Evolutionary conservation across 2,113 vertebrate species (phyloP).

Genomic region (Brienomyrus brachyistius): DNA sequence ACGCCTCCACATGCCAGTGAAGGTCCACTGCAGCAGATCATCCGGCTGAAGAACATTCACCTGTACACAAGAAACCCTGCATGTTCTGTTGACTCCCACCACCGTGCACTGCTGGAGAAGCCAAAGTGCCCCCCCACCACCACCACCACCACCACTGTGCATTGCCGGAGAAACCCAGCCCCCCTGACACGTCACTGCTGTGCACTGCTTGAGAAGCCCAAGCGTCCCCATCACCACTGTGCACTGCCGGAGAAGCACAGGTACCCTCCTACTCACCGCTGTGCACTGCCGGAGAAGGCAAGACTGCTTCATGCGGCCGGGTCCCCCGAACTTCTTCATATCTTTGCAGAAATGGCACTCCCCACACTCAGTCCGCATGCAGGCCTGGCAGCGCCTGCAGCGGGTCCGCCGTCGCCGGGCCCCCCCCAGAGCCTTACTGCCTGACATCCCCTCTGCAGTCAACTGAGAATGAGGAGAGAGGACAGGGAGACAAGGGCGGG

Average conservation of each 20-base stretch:
- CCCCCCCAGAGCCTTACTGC: constrained; percentile 79
- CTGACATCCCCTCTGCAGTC: constrained; percentile 78
- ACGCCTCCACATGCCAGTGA: neutral
- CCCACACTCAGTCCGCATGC: constrained; percentile 82
- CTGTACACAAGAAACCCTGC: neutral
- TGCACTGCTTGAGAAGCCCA: constrained; percentile 79
- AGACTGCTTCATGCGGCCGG: constrained; percentile 90
- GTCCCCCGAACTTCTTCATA: constrained; percentile 93
- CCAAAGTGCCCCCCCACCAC: neutral
- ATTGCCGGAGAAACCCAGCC: neutral
- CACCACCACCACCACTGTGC: constrained; percentile 75
- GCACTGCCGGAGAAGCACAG: constrained; percentile 71
- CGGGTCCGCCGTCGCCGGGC: constrained; percentile 81
- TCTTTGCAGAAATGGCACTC: constrained; percentile 92
- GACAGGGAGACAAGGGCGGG: neutral
- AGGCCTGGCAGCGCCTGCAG: constrained; percentile 86
- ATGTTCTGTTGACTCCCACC: constrained; percentile 51
- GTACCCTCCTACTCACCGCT: constrained; percentile 60
- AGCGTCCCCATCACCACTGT: constrained; percentile 71
- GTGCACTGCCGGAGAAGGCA: constrained; percentile 87
- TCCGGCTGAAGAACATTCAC: neutral
- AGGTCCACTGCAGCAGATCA: neutral
- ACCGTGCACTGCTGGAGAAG: constrained; percentile 78
- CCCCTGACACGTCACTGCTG: too few species aligned
- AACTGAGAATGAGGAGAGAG: constrained; percentile 47